Evolutionary conservation across 1,140 invertebrate species (phyloP), one percentile per base, ranked within the genome.

Genomic region (Polypedilum pembai): DNA sequence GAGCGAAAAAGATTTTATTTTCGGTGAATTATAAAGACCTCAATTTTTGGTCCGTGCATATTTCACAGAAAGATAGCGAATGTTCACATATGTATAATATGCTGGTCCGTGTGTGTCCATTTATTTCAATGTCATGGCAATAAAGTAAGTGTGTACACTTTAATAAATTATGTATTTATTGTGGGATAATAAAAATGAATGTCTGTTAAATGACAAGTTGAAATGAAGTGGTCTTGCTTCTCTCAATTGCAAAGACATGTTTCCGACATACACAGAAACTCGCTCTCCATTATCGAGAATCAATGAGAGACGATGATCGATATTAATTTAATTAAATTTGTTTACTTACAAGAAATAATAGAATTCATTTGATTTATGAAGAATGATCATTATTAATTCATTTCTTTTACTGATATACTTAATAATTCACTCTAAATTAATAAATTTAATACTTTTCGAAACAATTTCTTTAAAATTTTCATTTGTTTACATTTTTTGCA

Each of bases 251-350:
- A 33, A 33, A 33, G 24, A 33, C 24, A 33, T 33, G 45, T 56
- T 56, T n/a, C 45, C 45, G 45, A 56, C 15, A 56, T n/a, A n/a
- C 45, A 56, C n/a, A 56, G 45, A 56, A 56, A 45, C 2, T 8
- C 2, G 15, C 8, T 15, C n/a, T 56, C 45, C 12, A 56, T 56
- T 56, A 56, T 56, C 45, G 12, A 12, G 5, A 56, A 56, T 56
- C 45, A 56, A 56, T 56, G 45, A 56, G n/a, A 56, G 15, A 15
- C 15, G 12, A 56, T 56, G 45, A 56, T 20, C 17, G 20, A 69
- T 69, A 69, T 69, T 20, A 69, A 4, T 18, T 69, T 20, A 69
- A 69, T 69, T 69, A 69, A 66, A 20, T 66, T 66, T 66, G 18
- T 69, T 69, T 18, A 10, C 65, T 69, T 69, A 7, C 15, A 18